Base-by-base conservation (phyloP, 2,888 invertebrate genomes). In the Tetramorium bicarinatum region DNA sequence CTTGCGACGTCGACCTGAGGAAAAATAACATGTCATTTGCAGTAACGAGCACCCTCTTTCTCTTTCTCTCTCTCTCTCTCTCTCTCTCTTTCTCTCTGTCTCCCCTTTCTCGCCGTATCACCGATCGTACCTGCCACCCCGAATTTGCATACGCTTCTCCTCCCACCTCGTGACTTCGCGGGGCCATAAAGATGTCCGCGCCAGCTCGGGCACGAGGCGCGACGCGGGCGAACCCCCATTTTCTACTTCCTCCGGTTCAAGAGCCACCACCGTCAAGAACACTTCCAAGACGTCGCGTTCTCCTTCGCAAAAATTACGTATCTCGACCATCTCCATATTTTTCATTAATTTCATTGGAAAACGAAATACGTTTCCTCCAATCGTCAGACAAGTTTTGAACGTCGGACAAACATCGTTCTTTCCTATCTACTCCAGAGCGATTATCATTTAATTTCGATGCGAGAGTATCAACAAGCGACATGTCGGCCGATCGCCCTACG, bases 181-280 rank as follows among this genome's bases (percentile, higher is more conserved):
- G 41, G 41, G 41, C 54, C 74, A 47, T 80, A 49, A 72, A 72
- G 59, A 72, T 82, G 80, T 64, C 81, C 49, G 59, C 76, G 41
- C 29, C 61, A 41, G 29, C 49, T 74, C 18, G 54, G 52, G 44
- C 41, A 77, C 80, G 52, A 81, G 61, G 56, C 25, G 41, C 56
- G 77, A 52, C 54, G 34, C 79, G 49, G 21, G 13, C 49, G 44
- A 79, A 82, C 41, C 34, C 54, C 38, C 34, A 38, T 79, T 72
- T 47, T 54, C 44, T 52, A 34, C 4, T 47, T 1, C 56, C 4
- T 47, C 2, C 56, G 15, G 11, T 79, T 21, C 29, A 34, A 13
- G 11, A 34, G 4, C 47, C 47, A 21, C 21, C 59, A 25, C 21
- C 9, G 15, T 38, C 47, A 7, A 44, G 13, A 71, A 59, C 4